Base-by-base conservation (phyloP, 2,888 invertebrate genomes). In the Prosapia bicincta region DNA sequence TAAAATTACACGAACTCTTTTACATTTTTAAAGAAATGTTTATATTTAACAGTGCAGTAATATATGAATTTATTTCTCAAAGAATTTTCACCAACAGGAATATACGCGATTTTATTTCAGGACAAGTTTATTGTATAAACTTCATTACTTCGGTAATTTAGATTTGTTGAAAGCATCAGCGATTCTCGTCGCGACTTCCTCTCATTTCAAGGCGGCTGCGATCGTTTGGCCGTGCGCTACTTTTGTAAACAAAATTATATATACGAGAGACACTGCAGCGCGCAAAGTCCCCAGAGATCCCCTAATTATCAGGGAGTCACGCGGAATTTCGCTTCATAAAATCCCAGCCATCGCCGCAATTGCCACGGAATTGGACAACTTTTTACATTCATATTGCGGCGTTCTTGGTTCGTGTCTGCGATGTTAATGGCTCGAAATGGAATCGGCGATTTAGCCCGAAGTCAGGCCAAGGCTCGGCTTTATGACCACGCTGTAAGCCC, bases 251-350 rank as follows among this genome's bases (percentile, higher is more conserved):
- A 54, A 54, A 54, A 54, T 20, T 54, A 13, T 54, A 54, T 54
- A 54, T 20, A 54, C 7, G 54, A n/a, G n/a, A n/a, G 54, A 20
- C 54, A 20, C 2, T 20, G 54, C 54, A 54, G 54, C 6, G 54
- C 10, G n/a, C 3, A 1, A 20, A 20, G 2, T 54, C n/a, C 54
- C 20, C 2, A 20, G 54, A 20, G 54, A 3, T 1, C 3, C 20
- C 7, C 54, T 54, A 54, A 54, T 54, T 54, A 20, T 54, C 20
- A 20, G 20, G 54, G 20, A 3, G 20, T 54, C 54, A n/a, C 54
- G 54, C 54, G 54, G 54, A 54, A 54, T 54, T 54, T 54, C 54
- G 54, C 54, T 54, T 54, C 54, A 54, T 54, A 54, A 54, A 54
- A 54, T 54, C 20, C 13, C 10, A 2, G 54, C 54, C 54, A 13